These are phyloP conservation scores for Eupithecia exiguata DNA, from an alignment of 2,888 invertebrate species.

Conservation along the genomic window DNA sequence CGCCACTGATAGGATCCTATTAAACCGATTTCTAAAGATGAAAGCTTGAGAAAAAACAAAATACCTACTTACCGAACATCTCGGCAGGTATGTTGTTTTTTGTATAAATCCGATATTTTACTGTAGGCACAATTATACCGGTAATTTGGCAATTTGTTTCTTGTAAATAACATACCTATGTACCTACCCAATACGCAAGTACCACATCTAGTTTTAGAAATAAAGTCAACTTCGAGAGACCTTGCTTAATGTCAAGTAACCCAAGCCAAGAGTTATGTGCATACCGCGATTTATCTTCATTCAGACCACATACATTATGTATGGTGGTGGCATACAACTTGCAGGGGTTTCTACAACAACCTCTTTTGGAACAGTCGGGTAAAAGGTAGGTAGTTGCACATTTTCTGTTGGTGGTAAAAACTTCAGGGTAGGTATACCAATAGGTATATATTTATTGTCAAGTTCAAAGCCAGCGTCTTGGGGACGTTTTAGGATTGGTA, in stretches of 20 bases:
- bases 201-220: slow-evolving; percentile 23
- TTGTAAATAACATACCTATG: no score
- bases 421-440: not conserved
- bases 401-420: not conserved
- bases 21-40: no score
- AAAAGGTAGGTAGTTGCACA: not conserved
- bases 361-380: slow-evolving; percentile 13
- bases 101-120: not conserved
- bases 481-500: not conserved
- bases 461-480: not conserved
- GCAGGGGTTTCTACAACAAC: slow-evolving; percentile 13
- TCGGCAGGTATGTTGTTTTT: not conserved
- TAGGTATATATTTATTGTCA: not conserved
- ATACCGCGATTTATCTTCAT: slow-evolving; percentile 76
- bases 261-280: slow-evolving; percentile 76
- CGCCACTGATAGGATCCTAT: no score
- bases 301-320: slow-evolving; percentile 63
- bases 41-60: no score
- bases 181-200: no score
- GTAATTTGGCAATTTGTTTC: no score
- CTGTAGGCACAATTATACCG: no score
- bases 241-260: slow-evolving; percentile 76
- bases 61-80: no score
- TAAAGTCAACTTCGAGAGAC: slow-evolving; percentile 45
- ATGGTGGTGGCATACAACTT: slow-evolving; percentile 57